phyloP scores from a whole-genome alignment of 2,797 vertebrate species.

The Gephyroberyx darwinii region DNA sequence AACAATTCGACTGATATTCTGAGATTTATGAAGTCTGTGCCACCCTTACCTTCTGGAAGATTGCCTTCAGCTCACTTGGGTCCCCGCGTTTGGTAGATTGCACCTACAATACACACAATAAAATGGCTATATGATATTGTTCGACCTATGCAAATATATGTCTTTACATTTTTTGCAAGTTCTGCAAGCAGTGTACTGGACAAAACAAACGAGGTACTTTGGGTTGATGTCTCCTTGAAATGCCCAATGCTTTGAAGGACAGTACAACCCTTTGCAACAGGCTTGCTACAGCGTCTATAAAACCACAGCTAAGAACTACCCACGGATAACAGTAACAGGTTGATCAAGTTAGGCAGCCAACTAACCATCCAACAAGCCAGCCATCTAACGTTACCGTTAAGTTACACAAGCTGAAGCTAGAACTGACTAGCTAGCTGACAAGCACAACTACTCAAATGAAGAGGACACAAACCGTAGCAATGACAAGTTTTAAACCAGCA shows the following conservation, averaged over 20 bases:
- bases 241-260: conserved; percentile 29
- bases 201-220: not conserved
- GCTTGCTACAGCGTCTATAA: not conserved
- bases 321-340: not conserved
- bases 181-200: not conserved
- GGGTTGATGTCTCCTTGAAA: conserved; percentile 59
- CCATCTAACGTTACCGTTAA: too few relatives aligned
- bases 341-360: not conserved
- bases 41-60: conserved; percentile 93
- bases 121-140: not conserved
- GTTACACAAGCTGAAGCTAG: conserved; percentile 4
- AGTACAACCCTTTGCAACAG: not conserved
- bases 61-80: conserved; percentile 89
- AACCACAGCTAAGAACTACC: not conserved
- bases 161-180: not conserved
- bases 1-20: not conserved
- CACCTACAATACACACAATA: conserved; percentile 78
- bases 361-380: not conserved
- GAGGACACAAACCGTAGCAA: conserved; percentile 51
- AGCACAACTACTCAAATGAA: conserved; percentile 28
- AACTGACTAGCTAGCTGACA: conserved; percentile 43
- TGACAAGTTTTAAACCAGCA: conserved; percentile 17
- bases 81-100: conserved; percentile 95
- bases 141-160: not conserved
- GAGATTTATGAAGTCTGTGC: not conserved